phyloP scores from a whole-genome alignment of 2,888 invertebrate species.

The Plemyria rubiginata region DNA sequence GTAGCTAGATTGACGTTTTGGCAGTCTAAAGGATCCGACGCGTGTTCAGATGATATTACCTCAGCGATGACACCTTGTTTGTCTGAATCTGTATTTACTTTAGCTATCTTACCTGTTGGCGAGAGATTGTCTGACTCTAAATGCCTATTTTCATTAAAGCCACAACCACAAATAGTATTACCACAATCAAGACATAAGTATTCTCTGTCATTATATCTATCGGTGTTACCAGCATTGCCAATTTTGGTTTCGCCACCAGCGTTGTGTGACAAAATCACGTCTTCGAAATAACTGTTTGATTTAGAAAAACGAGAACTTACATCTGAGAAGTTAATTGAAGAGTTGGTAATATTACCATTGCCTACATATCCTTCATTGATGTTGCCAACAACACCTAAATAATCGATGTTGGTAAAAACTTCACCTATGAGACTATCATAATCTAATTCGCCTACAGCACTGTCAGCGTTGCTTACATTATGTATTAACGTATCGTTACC shows the following conservation, averaged over 20 bases:
- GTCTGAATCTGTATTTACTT: background rate
- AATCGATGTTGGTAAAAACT: background rate
- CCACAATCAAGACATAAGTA: conserved; percentile 11
- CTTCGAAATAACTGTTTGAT: too few relatives aligned
- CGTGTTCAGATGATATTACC: conserved; percentile 19
- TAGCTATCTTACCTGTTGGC: background rate
- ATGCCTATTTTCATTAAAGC: conserved; percentile 1
- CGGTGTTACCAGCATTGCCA: too few relatives aligned
- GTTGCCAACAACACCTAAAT: background rate
- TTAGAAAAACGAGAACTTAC: background rate
- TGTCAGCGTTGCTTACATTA: background rate
- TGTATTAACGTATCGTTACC: conserved; percentile 4
- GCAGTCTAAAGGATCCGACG: background rate
- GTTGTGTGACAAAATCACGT: too few relatives aligned
- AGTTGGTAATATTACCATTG: conserved; percentile 9
- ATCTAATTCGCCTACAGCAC: background rate
- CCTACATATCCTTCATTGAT: background rate
- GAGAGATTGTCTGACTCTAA: background rate
- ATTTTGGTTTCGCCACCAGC: too few relatives aligned
- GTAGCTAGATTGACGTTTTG: background rate
- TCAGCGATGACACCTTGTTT: background rate
- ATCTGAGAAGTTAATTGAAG: conserved; percentile 2
- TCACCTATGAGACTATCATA: background rate
- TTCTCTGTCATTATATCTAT: background rate
- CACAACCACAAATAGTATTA: background rate